These are phyloP conservation scores for Caenorhabditis inopinata DNA, from an alignment of 1,140 invertebrate genomes.

Conservation along the genomic window DNA sequence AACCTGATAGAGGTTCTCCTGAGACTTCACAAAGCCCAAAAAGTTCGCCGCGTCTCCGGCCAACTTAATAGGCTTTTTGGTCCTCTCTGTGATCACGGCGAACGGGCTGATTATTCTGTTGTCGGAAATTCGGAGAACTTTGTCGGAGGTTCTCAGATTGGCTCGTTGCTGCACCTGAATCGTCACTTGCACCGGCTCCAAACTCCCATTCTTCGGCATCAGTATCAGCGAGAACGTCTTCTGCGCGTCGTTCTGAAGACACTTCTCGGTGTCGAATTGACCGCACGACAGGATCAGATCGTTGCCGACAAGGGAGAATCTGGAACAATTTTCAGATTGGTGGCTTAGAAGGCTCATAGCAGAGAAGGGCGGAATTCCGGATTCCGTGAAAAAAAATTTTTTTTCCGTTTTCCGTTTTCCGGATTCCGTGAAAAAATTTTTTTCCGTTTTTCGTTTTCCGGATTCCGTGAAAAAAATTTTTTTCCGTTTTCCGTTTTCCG, in stretches of 20 bases:
- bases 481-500: too few relatives aligned
- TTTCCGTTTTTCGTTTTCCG: too few relatives aligned
- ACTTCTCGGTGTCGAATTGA: conserved; percentile 24
- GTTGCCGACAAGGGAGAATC: conserved; percentile 29
- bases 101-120: conserved; percentile 1
- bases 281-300: conserved; percentile 23
- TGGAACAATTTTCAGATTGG: too few relatives aligned
- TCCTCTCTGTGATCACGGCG: background rate
- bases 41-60: conserved; percentile 35
- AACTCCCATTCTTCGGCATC: background rate
- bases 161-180: conserved; percentile 19
- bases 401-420: too few relatives aligned
- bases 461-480: too few relatives aligned
- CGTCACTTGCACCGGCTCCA: background rate
- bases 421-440: too few relatives aligned
- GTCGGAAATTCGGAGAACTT: conserved; percentile 20
- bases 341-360: too few relatives aligned
- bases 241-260: background rate
- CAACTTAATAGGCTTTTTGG: background rate
- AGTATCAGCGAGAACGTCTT: background rate
- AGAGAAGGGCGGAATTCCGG: too few relatives aligned
- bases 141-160: conserved; percentile 1
- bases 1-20: conserved; percentile 34
- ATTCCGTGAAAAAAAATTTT: background rate
- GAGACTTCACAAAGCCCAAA: background rate